phyloP scores from a whole-genome alignment of 2,113 vertebrate species.

The Silurus asotus region DNA sequence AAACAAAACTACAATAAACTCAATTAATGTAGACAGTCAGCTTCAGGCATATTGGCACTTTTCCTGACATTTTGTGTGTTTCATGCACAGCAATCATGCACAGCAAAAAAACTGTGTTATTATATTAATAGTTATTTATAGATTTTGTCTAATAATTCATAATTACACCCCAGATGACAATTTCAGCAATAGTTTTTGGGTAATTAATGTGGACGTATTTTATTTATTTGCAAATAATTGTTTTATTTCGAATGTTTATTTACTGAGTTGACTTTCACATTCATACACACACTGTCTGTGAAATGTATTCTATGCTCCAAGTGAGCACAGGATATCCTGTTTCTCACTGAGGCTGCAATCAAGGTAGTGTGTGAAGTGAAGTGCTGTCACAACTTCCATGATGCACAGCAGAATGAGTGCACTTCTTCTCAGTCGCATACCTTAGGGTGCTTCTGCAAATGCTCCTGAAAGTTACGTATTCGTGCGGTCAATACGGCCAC shows the following conservation, averaged over 20 bases:
- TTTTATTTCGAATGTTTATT: too few species aligned
- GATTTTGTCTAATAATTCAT: too few species aligned
- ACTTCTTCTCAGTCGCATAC: slow-evolving; percentile 64
- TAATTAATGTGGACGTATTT: neutral
- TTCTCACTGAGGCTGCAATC: slow-evolving; percentile 44
- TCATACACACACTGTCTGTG: neutral
- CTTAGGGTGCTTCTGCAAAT: slow-evolving; percentile 86
- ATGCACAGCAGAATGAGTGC: neutral
- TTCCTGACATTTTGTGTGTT: neutral
- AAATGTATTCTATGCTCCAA: slow-evolving; percentile 31
- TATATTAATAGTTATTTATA: too few species aligned
- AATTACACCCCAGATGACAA: neutral
- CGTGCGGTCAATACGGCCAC: slow-evolving; percentile 84
- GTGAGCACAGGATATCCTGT: slow-evolving; percentile 71
- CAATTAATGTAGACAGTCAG: neutral
- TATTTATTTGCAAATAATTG: neutral
- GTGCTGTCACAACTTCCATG: slow-evolving; percentile 31
- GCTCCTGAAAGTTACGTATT: slow-evolving; percentile 85
- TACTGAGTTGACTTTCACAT: neutral
- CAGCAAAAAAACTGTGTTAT: neutral
- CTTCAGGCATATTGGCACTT: neutral
- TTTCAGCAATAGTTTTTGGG: too few species aligned
- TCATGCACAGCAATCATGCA: neutral
- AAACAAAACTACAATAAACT: neutral
- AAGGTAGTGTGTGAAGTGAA: slow-evolving; percentile 38